Conservation (phyloP, 1,140 invertebrate genomes). For the Asbolus verrucosus region DNA sequence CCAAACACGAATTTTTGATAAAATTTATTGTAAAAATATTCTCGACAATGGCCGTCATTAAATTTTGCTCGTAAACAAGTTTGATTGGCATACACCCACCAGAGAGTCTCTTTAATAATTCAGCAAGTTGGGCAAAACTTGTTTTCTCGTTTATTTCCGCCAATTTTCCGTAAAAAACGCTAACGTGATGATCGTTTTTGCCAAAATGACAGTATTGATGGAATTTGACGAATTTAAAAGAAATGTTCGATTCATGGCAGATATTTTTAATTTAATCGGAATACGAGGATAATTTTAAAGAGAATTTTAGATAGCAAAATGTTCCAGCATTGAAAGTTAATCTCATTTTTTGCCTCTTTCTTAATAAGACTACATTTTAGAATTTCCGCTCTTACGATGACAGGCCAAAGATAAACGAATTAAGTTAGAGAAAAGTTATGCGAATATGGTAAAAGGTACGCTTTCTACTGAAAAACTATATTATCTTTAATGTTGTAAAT, state of each 20-base stretch:
- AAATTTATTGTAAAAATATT: conserved; percentile 15
- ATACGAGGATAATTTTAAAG: conserved; percentile 21
- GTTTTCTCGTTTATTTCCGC: conserved; percentile 13
- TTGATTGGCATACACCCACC: conserved; percentile 16
- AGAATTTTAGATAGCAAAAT: conserved; percentile 30
- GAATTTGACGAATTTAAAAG: no score
- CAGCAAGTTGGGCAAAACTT: conserved; percentile 20
- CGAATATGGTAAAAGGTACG: conserved; percentile 38
- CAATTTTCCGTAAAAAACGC: neutral
- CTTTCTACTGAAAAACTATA: conserved; percentile 38
- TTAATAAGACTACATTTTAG: conserved; percentile 39
- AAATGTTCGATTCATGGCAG: neutral
- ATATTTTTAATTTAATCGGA: conserved; percentile 30
- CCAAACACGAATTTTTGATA: conserved; percentile 6
- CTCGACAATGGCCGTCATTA: conserved; percentile 14
- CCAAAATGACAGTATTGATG: no score
- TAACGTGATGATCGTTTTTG: neutral
- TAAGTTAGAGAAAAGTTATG: conserved; percentile 38
- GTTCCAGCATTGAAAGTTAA: conserved; percentile 30
- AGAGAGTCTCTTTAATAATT: conserved; percentile 25
- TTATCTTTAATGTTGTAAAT: conserved; percentile 35
- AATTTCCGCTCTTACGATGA: conserved; percentile 38
- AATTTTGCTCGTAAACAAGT: conserved; percentile 25
- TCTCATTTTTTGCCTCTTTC: conserved; percentile 37
- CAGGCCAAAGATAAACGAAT: conserved; percentile 38